phyloP scores from a whole-genome alignment of 2,888 invertebrate genomes.

The Alitta virens region DNA sequence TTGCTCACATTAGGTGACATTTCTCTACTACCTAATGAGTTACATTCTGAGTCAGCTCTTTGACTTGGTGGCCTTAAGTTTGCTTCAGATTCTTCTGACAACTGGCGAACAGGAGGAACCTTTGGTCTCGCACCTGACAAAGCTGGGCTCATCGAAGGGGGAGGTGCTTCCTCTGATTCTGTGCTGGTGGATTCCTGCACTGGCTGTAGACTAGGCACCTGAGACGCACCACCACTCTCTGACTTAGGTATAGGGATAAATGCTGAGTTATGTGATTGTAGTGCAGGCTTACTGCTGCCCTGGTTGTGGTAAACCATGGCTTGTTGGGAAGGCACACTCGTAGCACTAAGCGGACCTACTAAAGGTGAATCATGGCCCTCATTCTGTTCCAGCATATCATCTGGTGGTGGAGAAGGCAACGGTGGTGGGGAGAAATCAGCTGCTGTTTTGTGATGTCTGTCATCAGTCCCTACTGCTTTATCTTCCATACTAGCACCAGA shows the following conservation, averaged over 20 bases:
- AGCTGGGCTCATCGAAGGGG: not conserved
- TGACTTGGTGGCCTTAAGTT: not conserved
- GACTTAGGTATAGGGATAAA: conserved; percentile 8
- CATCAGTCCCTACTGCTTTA: not conserved
- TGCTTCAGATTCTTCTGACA: not conserved
- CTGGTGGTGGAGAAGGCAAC: conserved; percentile 24
- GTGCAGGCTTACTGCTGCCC: not conserved
- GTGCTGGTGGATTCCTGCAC: not conserved
- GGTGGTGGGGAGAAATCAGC: conserved; percentile 22
- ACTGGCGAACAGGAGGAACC: not conserved
- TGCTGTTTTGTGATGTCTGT: not conserved
- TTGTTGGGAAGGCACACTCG: not conserved
- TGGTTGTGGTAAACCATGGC: not conserved
- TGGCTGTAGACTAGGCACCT: not conserved
- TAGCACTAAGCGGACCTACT: not conserved
- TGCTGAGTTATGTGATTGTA: conserved; percentile 7
- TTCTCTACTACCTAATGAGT: not conserved
- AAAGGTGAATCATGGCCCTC: not conserved
- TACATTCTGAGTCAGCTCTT: not conserved
- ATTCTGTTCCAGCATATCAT: conserved; percentile 3
- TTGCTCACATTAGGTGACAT: not conserved
- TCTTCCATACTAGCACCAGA: conserved; percentile 1
- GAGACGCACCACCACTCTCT: too few species aligned
- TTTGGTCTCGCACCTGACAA: not conserved
- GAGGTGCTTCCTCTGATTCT: not conserved